Base-by-base conservation (phyloP, 2,888 invertebrate species). In the Muscina levida region DNA sequence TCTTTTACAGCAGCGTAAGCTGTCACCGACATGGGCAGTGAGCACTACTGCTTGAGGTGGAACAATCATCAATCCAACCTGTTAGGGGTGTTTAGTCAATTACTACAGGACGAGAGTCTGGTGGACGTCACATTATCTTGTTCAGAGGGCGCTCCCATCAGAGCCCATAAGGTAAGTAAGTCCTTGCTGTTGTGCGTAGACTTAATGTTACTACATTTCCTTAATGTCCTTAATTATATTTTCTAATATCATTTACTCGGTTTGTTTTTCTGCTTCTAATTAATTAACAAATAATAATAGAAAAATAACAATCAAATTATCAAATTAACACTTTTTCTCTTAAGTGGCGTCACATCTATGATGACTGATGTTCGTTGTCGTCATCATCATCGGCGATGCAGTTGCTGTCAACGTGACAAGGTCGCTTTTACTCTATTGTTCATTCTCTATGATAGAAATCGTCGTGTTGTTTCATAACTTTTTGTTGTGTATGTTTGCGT, bases 31-130 rank as follows among this genome's bases (percentile, higher is more conserved):
- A 96, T 96, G 96, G 96, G 96, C 95, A 97, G 97, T 96, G 97
- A 97, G 95, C 97, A 97, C 93, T 97, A 97, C 95, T 97, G 97
- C 94, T 95, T 97, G 94, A 96, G 97, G 95, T 97, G 97, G 97
- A 97, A 97, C 95, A 97, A 97, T 96, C 97, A 97, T 96, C 97
- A 97, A 94, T 96, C 96, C 94, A 97, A 97, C 95, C 95, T 97
- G 94, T 95, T 97, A 94, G 97, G 96, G 93, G 97, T 97, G 92
- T 97, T 97, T 94, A 97, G 96, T 94, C 97, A 97, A 94, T 94
- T 97, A 93, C 93, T 97, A 91, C 96, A 96, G 93, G 96, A 97
- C 94, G 97, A 97, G 93, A 96, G 96, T 92, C 94, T 97, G 92
- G 97, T 97, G 91, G 97, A 97, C 95, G 97, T 97, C 92, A 97